Evolutionary conservation across 2,888 invertebrate species (phyloP).

Genomic region (Bugulina stolonifera): DNA sequence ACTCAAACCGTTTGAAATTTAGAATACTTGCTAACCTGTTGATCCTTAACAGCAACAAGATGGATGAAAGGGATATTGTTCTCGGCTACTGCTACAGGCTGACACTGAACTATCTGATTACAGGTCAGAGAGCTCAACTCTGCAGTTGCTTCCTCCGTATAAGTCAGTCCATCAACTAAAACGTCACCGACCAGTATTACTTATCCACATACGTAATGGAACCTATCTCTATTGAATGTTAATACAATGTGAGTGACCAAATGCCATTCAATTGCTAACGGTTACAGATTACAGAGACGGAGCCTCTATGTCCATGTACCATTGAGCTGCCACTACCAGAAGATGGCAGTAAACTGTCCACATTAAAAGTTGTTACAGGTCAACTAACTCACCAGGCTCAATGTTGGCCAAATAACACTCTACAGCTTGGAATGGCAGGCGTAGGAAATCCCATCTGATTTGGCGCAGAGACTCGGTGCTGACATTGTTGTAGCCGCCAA

Average conservation of each 20-base stretch:
- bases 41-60: conserved; percentile 30
- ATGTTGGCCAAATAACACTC: conserved; percentile 74
- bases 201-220: not conserved
- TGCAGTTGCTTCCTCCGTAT: not conserved
- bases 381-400: conserved; percentile 35
- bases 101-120: conserved; percentile 15
- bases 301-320: no score
- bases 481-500: conserved; percentile 82
- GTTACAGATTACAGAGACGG: no score
- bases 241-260: no score
- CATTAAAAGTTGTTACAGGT: no score
- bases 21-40: no score
- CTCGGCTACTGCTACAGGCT: not conserved
- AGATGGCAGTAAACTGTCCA: no score
- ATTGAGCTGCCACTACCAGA: no score
- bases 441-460: conserved; percentile 80
- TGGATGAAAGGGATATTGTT: conserved; percentile 52
- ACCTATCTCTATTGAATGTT: no score
- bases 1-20: no score
- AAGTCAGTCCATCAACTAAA: not conserved
- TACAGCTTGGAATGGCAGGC: conserved; percentile 91
- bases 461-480: conserved; percentile 74
- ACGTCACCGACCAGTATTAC: not conserved
- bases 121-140: not conserved
- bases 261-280: no score